These are phyloP conservation scores for Hydrophis major DNA, from an alignment of 2,797 vertebrate species.

Conservation along the genomic window DNA sequence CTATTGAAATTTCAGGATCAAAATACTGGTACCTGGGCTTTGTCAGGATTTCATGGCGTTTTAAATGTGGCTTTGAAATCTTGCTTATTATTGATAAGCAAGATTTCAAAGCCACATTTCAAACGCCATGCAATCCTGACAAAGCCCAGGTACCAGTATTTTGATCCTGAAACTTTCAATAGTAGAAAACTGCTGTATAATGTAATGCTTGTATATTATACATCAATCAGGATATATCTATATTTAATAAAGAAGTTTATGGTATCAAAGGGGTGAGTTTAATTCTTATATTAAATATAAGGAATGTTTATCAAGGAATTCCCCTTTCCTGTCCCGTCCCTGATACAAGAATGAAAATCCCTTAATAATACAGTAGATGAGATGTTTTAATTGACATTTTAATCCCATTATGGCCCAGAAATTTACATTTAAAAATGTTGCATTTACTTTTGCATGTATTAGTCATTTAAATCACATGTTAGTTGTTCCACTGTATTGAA, in stretches of 20 bases:
- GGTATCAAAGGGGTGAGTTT: not conserved
- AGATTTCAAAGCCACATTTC: too few species aligned
- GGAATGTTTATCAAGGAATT: not conserved
- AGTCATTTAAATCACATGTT: not conserved
- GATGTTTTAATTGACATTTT: not conserved
- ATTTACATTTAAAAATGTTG: not conserved
- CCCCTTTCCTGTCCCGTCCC: not conserved
- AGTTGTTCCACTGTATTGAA: not conserved
- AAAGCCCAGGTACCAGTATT: too few species aligned
- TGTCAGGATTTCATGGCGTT: slow-evolving; percentile 7
- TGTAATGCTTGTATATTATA: too few species aligned
- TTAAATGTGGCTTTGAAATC: slow-evolving; percentile 25
- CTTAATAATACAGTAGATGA: slow-evolving; percentile 19
- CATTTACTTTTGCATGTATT: not conserved
- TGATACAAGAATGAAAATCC: not conserved
- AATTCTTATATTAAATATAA: not conserved
- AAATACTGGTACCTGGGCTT: slow-evolving; percentile 9
- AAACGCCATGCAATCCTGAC: too few species aligned
- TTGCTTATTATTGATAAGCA: slow-evolving; percentile 12
- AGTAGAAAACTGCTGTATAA: too few species aligned
- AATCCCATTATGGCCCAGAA: not conserved
- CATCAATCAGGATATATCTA: too few species aligned
- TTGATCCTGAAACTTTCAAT: too few species aligned
- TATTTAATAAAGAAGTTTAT: not conserved
- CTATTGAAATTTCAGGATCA: slow-evolving; percentile 20